phyloP scores from a whole-genome alignment of 2,113 vertebrate species.

The Anguilla japonica region DNA sequence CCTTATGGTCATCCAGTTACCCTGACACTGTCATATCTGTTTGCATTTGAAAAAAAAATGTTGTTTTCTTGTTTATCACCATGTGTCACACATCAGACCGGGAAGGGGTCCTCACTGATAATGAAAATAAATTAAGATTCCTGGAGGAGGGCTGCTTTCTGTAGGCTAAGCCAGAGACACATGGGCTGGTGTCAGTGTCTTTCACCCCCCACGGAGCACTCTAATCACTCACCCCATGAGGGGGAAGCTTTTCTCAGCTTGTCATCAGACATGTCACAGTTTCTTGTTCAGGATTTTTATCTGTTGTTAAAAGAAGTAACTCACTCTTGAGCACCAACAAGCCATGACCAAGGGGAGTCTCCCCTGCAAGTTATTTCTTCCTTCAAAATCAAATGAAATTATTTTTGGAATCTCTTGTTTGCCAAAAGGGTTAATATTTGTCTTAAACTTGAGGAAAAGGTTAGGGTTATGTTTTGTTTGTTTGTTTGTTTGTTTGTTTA shows the following conservation, averaged over 20 bases:
- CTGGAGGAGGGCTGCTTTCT: background rate
- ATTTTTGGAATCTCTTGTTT: background rate
- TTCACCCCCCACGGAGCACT: constrained; percentile 13
- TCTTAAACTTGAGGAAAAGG: background rate
- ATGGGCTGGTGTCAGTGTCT: background rate
- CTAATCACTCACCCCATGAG: constrained; percentile 7
- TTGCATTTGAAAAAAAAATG: background rate
- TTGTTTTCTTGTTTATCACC: background rate
- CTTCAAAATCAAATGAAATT: background rate
- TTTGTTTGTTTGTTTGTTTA: no score
- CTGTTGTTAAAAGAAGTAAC: constrained; percentile 51
- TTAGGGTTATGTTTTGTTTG: background rate
- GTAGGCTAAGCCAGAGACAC: background rate
- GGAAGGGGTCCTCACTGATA: constrained; percentile 36
- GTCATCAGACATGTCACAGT: constrained; percentile 66
- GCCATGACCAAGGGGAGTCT: constrained; percentile 46
- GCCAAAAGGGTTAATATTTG: background rate
- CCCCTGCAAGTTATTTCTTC: constrained; percentile 22
- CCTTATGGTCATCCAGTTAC: background rate
- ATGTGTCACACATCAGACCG: background rate
- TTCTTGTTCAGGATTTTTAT: constrained; percentile 60
- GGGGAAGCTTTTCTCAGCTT: constrained; percentile 70
- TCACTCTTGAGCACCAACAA: constrained; percentile 42
- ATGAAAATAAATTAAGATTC: constrained; percentile 31
- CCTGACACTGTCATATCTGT: background rate